Evolutionary conservation across 2,888 invertebrate genomes (phyloP), one percentile per base, ranked within the genome.

Genomic region (Trachelus troglodyta): DNA sequence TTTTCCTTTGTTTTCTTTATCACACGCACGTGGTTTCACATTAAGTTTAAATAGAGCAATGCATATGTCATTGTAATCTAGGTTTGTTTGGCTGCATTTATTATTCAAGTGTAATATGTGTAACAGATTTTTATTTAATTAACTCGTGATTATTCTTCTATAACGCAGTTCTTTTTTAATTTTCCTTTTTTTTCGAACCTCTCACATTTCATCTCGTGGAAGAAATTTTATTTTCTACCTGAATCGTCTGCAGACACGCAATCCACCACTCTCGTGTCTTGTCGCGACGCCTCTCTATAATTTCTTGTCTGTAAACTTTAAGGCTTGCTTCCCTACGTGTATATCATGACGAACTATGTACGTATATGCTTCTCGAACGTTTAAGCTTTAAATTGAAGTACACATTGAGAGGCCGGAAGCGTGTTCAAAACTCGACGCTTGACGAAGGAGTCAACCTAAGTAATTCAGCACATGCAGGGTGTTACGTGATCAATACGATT

Each of bases 391-490:
- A 2, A 23, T 23, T 56, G 56, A 56, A 56, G 56, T 56, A 56
- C 56, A 56, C 56, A 56, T 56, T 56, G 23, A 56, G 56, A 23
- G 23, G 56, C 56, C 56, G 56, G 56, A 56, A 56, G 56, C 56
- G 56, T 56, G 56, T 56, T 56, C 23, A 23, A 78, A 79, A 81
- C 56, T 77, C 76, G 68, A 37, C 81, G 78, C 40, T 75, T 79
- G 77, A n/a, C 56, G 56, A 77, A 69, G 34, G 76, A 77, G 80
- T 81, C 74, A 73, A 77, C 75, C 80, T 83, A 81, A 82, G 80
- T 84, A 83, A 85, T 84, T 84, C 78, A 31, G 69, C 68, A 34
- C 34, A 69, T 40, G 75, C 30, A n/a, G 23, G 15, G 34, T 71
- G 71, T 34, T 71, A 71, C 30, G 30, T 71, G 30, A 71, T 71